Evolutionary conservation across 2,797 vertebrate species (phyloP), one percentile per base, ranked within the genome.

Genomic region (Pangasius larnaudii): DNA sequence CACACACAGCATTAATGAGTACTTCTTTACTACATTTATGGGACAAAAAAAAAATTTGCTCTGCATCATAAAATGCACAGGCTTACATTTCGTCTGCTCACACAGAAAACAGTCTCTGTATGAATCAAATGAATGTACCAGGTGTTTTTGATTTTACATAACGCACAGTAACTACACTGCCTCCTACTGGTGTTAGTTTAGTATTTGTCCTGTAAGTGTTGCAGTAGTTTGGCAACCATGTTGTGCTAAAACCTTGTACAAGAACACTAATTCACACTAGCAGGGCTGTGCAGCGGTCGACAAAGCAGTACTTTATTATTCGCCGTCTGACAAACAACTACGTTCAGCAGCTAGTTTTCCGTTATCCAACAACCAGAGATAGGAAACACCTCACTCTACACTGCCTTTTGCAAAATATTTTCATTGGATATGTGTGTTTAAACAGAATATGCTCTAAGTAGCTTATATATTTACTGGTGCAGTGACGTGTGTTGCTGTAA

Each of bases 1-100:
- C 42, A 91, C 82, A 89, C 5, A 85, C 13, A 67, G n/a, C 2
- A 33, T n/a, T 63, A 46, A 63, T 14, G 27, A 42, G 56, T 14
- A 39, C 39, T 80, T 33, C 33, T 18, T n/a, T 2, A 58, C 30
- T 3, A 33, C 24, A 27, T 80, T 80, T 39, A 33, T 33, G n/a
- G 75, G 22, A 78, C 72, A 75, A 24, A 75, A 24, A 24, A 75
- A 24, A n/a, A n/a, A n/a, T 3, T 11, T 22, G 39, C 18, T 72
- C 36, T 72, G 36, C 71, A 72, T 72, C 36, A 24, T 72, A 72
- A 42, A 71, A 71, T 39, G 2, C 13, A 30, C n/a, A 30, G 5
- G 2, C 67, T 69, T 69, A 18, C 30, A 36, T 69, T 33, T 18
- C 33, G 11, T 36, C 14, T 36, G 33, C 36, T 19, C 36, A 11